phyloP scores from a whole-genome alignment of 2,888 invertebrate genomes.

The Opisthograptis luteolata region DNA sequence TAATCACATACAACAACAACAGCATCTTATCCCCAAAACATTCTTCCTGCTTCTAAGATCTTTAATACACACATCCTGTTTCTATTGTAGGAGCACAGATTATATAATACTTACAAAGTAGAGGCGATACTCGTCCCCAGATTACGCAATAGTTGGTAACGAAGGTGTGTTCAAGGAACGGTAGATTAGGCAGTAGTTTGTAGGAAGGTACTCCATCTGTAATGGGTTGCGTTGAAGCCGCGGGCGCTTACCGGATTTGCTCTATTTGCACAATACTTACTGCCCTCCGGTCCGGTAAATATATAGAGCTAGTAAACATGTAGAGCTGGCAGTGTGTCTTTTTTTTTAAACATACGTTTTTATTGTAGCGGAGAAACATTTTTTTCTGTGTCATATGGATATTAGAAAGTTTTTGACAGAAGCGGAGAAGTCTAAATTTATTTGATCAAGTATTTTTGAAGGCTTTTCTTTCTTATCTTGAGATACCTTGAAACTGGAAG shows the following conservation, averaged over 20 bases:
- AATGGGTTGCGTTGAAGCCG: conserved; percentile 50
- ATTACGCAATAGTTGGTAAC: not conserved
- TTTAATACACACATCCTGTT: not conserved
- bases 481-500: too few species aligned
- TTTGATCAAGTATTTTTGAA: too few species aligned
- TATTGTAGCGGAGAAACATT: too few species aligned
- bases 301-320: not conserved
- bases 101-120: too few species aligned
- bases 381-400: too few species aligned
- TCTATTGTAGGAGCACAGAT: not conserved
- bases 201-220: conserved; percentile 45
- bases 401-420: too few species aligned
- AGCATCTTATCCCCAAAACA: too few species aligned
- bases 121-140: not conserved
- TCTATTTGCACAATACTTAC: conserved; percentile 75
- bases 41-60: too few species aligned
- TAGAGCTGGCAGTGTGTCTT: conserved; percentile 38
- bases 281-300: conserved; percentile 45
- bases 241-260: conserved; percentile 74
- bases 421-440: too few species aligned
- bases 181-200: conserved; percentile 1
- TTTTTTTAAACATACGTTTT: not conserved
- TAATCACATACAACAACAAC: not conserved
- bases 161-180: not conserved
- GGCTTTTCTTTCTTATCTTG: too few species aligned